Percentiles rank a stretch among this genome's conserved stretches.
Conservation (phyloP, 2,888 invertebrate genomes). For the Diploptera punctata region DNA sequence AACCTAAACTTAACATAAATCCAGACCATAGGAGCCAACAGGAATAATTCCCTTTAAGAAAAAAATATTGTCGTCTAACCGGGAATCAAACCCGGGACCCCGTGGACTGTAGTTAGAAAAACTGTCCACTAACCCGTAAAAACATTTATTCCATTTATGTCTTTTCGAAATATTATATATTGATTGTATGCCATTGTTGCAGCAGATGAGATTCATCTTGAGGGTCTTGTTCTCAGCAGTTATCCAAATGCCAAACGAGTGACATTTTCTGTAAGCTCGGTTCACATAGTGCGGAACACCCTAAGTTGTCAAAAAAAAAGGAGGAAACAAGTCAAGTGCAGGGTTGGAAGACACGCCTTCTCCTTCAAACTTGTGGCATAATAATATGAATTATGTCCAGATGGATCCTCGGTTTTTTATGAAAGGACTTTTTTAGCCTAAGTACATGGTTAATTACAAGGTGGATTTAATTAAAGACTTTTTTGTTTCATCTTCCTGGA, state of each 20-base stretch:
- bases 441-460: not conserved
- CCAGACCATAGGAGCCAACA: too few species aligned
- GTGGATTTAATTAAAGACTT: not conserved
- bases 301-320: not conserved
- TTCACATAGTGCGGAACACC: not conserved
- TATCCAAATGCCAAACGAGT: slow-evolving; percentile 1
- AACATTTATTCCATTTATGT: too few species aligned
- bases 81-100: too few species aligned
- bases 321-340: not conserved
- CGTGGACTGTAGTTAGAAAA: too few species aligned
- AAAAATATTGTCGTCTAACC: too few species aligned
- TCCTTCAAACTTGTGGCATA: not conserved
- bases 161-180: not conserved
- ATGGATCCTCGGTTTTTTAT: not conserved
- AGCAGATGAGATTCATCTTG: not conserved
- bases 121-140: too few species aligned
- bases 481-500: too few species aligned
- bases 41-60: too few species aligned
- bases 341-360: not conserved
- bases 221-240: not conserved
- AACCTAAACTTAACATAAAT: too few species aligned
- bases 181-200: not conserved
- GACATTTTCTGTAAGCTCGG: not conserved
- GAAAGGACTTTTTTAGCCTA: not conserved
- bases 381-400: not conserved